phyloP scores from a whole-genome alignment of 2,797 vertebrate genomes.

The Acomys russatus region DNA sequence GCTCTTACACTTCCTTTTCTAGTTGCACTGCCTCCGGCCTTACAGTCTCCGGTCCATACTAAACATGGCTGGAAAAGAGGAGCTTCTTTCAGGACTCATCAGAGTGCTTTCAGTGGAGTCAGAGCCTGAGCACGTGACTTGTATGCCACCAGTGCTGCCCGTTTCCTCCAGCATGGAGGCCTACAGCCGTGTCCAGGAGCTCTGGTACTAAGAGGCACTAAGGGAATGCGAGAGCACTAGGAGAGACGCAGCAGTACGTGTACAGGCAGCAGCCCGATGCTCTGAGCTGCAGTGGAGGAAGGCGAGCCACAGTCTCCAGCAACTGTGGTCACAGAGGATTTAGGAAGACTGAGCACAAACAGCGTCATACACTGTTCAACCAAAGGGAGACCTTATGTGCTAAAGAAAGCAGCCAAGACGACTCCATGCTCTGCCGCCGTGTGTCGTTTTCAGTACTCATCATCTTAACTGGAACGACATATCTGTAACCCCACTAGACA shows the following conservation, averaged over 20 bases:
- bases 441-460: neutral
- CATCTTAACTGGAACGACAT: neutral
- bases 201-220: neutral
- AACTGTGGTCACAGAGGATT: neutral
- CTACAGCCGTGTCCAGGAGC: conserved; percentile 18
- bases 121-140: conserved; percentile 13
- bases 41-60: neutral
- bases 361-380: neutral
- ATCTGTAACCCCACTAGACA: neutral
- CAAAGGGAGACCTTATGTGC: neutral
- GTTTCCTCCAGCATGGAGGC: conserved; percentile 40
- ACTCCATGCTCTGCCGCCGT: neutral
- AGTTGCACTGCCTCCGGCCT: neutral
- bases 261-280: neutral
- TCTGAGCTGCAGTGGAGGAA: neutral
- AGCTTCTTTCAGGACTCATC: neutral
- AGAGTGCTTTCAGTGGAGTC: neutral
- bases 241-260: neutral
- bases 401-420: conserved; percentile 17
- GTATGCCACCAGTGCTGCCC: conserved; percentile 3
- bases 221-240: neutral
- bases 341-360: neutral
- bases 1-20: neutral
- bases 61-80: neutral
- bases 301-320: neutral